These are phyloP conservation scores for Pseudopodoces humilis DNA, from an alignment of 2,113 vertebrate species.

Conservation along the genomic window DNA sequence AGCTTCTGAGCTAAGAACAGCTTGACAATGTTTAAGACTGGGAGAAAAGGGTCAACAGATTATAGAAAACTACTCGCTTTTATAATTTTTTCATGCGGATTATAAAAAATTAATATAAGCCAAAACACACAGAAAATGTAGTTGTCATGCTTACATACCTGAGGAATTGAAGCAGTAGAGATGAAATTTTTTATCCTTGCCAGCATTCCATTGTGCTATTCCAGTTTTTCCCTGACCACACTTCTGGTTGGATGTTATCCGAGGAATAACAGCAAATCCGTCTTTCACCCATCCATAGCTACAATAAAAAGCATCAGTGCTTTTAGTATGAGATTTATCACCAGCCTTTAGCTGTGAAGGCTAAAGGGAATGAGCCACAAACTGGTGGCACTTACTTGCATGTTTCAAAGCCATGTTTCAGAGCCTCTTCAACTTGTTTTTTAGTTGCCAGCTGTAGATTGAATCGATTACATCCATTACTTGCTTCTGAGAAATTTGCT, in stretches of 20 bases:
- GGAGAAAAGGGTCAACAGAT: neutral
- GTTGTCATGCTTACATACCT: slow-evolving; percentile 73
- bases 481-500: slow-evolving; percentile 78
- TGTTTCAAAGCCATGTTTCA: slow-evolving; percentile 81
- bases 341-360: neutral
- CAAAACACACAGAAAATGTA: neutral
- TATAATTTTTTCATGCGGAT: neutral
- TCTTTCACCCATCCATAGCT: slow-evolving; percentile 92
- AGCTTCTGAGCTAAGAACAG: neutral
- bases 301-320: slow-evolving; percentile 12
- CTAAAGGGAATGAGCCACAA: neutral
- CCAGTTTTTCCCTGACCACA: slow-evolving; percentile 82
- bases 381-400: slow-evolving; percentile 80
- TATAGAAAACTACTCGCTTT: neutral
- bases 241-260: slow-evolving; percentile 70
- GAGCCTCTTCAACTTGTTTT: slow-evolving; percentile 76
- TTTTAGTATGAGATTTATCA: neutral
- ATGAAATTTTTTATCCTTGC: neutral
- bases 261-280: slow-evolving; percentile 78
- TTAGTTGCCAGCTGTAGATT: slow-evolving; percentile 79
- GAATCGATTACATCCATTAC: slow-evolving; percentile 71
- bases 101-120: neutral
- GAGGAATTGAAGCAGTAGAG: slow-evolving; percentile 88
- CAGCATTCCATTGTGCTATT: slow-evolving; percentile 72
- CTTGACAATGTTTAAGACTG: neutral